These are phyloP conservation scores for Pogonus chalceus DNA, from an alignment of 1,140 invertebrate species.

Conservation along the genomic window DNA sequence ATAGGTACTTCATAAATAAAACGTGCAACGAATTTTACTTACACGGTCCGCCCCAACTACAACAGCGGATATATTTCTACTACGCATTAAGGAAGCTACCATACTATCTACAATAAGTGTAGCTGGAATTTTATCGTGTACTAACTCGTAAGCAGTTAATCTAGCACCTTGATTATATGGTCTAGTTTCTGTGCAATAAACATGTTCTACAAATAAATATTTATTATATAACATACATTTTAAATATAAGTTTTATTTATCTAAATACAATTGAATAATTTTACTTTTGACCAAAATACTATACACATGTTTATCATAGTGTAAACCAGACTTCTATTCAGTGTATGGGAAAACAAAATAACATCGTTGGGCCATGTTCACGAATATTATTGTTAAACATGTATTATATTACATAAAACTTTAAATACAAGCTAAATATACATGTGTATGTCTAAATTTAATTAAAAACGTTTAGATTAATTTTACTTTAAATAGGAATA, in stretches of 20 bases:
- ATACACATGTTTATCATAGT: no score
- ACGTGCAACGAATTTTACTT: constrained; percentile 16
- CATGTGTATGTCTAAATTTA: no score
- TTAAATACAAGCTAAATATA: no score
- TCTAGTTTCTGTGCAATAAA: constrained; percentile 92
- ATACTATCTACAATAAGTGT: constrained; percentile 93
- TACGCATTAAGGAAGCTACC: constrained; percentile 83
- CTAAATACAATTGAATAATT: neutral
- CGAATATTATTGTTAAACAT: no score
- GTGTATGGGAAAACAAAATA: no score
- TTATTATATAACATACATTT: neutral
- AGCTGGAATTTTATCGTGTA: constrained; percentile 85
- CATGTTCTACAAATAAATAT: constrained; percentile 55
- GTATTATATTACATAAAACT: no score
- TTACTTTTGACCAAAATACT: no score
- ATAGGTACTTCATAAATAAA: neutral
- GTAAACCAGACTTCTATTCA: no score
- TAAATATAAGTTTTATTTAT: neutral
- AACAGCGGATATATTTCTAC: constrained; percentile 64
- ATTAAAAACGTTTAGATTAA: no score
- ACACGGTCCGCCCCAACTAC: constrained; percentile 85
- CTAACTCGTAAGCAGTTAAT: constrained; percentile 91
- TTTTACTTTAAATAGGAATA: no score
- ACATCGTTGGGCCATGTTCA: no score
- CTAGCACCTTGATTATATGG: constrained; percentile 96